Evolutionary conservation across 2,113 vertebrate species (phyloP).

Genomic region (Zapus hudsonius): DNA sequence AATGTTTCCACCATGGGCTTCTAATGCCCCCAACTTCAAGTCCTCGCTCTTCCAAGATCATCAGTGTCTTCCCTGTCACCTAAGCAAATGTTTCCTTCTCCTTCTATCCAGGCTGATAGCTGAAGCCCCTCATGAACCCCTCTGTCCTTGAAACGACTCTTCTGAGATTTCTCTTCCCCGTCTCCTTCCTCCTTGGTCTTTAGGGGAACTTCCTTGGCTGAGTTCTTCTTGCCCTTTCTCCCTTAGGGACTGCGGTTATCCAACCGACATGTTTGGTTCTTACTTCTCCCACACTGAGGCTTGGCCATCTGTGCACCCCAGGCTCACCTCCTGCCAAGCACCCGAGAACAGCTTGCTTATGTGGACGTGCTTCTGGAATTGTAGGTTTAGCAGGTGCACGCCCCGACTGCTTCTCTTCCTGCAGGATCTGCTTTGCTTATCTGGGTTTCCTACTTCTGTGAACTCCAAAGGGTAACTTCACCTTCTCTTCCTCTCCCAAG

Average conservation of each 20-base stretch:
- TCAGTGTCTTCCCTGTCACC: neutral
- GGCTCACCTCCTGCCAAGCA: fast-evolving
- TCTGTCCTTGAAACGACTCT: neutral
- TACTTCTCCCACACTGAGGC: neutral
- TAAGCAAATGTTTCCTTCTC: neutral
- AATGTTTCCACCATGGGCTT: neutral
- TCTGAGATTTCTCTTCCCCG: neutral
- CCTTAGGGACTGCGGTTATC: neutral
- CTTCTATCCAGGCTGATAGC: fast-evolving
- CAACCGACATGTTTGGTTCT: neutral
- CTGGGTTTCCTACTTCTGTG: neutral
- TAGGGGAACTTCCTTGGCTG: neutral
- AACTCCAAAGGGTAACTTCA: neutral
- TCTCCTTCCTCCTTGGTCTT: neutral
- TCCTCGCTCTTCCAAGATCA: neutral
- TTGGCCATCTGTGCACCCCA: fast-evolving
- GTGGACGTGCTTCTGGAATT: neutral
- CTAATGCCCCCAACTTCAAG: neutral
- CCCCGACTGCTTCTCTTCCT: neutral
- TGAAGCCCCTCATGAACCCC: fast-evolving
- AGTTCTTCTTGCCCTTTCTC: neutral
- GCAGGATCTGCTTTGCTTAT: neutral
- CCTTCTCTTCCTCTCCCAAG: neutral
- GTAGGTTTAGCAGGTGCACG: neutral
- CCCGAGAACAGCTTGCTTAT: neutral